Evolutionary conservation across 2,888 invertebrate species (phyloP).

Genomic region (Bhutanitis thaidina): DNA sequence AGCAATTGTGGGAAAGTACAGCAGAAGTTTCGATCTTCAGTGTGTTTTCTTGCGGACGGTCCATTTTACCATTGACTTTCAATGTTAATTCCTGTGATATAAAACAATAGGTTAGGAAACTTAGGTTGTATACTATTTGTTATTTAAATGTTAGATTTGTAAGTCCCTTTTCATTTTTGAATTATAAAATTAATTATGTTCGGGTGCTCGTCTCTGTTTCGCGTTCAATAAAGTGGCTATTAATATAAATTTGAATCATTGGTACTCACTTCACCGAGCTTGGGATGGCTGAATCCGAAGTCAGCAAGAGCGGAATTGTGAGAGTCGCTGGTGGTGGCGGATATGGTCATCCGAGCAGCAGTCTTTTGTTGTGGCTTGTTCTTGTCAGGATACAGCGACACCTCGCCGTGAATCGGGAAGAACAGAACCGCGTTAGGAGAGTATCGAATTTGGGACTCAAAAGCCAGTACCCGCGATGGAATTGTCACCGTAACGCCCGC

Average conservation of each 20-base stretch:
- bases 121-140: no score
- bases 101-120: no score
- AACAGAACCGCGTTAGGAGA: conserved; percentile 65
- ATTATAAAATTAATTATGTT: no score
- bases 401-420: conserved; percentile 82
- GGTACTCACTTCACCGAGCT: conserved; percentile 76
- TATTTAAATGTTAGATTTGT: no score
- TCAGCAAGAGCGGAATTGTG: conserved; percentile 75
- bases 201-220: no score
- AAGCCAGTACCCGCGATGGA: conserved; percentile 83
- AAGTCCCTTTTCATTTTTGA: no score
- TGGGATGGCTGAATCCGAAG: conserved; percentile 84
- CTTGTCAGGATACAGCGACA: conserved; percentile 85
- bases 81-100: conserved; percentile 55
- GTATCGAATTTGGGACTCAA: conserved; percentile 78
- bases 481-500: conserved; percentile 81
- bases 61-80: conserved; percentile 45
- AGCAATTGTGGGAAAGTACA: conserved; percentile 47
- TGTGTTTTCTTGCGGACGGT: conserved; percentile 44
- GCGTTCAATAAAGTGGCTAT: no score
- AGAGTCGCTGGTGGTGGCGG: conserved; percentile 70
- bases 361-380: conserved; percentile 85
- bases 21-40: conserved; percentile 55
- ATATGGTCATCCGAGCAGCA: conserved; percentile 73
- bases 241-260: no score